Evolutionary conservation across 2,888 invertebrate genomes (phyloP), one percentile per base, ranked within the genome.

Genomic region (Helleia helle): DNA sequence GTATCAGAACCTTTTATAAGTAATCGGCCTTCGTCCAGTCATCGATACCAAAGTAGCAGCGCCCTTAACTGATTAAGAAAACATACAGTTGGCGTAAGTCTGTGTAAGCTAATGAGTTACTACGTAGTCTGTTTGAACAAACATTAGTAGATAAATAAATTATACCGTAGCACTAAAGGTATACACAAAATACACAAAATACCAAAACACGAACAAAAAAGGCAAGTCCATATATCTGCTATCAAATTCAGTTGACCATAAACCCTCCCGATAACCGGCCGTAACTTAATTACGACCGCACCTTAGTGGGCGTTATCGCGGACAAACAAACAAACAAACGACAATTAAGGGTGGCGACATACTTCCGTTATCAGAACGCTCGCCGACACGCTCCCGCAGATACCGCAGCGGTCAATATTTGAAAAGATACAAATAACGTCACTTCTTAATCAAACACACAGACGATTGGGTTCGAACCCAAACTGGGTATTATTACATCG

Each of bases 331-430:
- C 65, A 74, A 76, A 75, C 69, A 66, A 47, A 58, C 52, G 54
- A 61, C 49, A 47, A 69, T 66, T 66, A 65, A 64, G 65, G 66
- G 56, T 56, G 72, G 70, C 71, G 71, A 62, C 71, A 60, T 60
- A 63, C 49, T 47, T 42, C 40, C 42, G 47, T 72, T 77, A 76
- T 80, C 79, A 71, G 61, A 64, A 62, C 66, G 60, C 38, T 37
- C 31, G 40, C 63, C 67, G 68, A 39, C 39, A 39, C 69, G 65
- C 73, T 67, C 59, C 62, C 62, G 59, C 54, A 67, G 77, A 81
- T 81, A 83, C 80, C 59, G 58, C 58, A 56, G 60, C 66, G 61
- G 80, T 80, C 79, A 83, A 84, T 83, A 81, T 84, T 84, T 80
- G 76, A 72, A 75, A 75, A 74, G 62, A 73, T 77, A 80, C 79